Evolutionary conservation across 2,113 vertebrate genomes (phyloP), one percentile per base, ranked within the genome.

Genomic region (Catharus bicknelli): DNA sequence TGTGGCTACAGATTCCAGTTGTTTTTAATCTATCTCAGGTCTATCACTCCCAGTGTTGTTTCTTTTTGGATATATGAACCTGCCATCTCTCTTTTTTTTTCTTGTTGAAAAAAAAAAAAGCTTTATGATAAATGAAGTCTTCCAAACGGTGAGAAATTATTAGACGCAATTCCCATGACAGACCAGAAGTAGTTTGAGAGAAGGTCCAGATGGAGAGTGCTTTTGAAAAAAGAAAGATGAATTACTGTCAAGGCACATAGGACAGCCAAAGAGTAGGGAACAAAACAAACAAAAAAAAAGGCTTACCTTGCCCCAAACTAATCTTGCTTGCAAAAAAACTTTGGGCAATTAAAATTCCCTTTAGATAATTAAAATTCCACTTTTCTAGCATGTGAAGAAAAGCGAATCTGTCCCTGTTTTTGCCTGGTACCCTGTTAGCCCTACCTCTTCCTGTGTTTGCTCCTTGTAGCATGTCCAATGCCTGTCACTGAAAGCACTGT

Each of bases 61-160:
- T 69, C n/a, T 27, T 75, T 81, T 83, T 81, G n/a, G 16, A 51
- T 68, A 69, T 30, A 34, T 26, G 63, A 74, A 69, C 47, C 59
- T 48, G 18, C n/a, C 70, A 61, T 45, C 25, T 83, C 23, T 57
- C n/a, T 72, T 70, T n/a, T 36, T 36, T 27, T 53, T 8, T 10
- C 48, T 51, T 45, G 29, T 55, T 75, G 83, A 50, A 81, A 51
- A 51, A 51, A 21, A 47, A 47, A 21, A 50, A 6, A 78, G 73
- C 18, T 74, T 81, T 86, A 48, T 42, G 55, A 92, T 45, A 82
- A 93, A 89, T 50, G 30, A 92, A 68, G 10, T 27, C 69, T 90
- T 45, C 38, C 51, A 83, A 89, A 72, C 3, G 3, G 74, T 73
- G 74, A 95, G 78, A 85, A 96, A 87, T 90, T 79, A 76, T 76